Evolutionary conservation across 2,113 vertebrate genomes (phyloP), one percentile per base, ranked within the genome.

Genomic region (Setophaga kirtlandii): DNA sequence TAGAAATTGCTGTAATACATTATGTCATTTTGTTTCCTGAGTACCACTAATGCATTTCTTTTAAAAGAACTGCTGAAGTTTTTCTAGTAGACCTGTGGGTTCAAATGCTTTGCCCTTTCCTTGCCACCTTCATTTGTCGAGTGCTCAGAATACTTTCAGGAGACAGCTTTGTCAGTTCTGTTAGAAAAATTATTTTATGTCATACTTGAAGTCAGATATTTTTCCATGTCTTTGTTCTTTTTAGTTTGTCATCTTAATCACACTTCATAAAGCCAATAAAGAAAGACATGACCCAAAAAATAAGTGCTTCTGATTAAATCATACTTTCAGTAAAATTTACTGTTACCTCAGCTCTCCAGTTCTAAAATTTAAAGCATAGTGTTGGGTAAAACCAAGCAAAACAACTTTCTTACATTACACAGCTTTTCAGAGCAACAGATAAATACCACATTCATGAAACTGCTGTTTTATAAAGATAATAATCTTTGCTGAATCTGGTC

Each of bases 161-260:
- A 88, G 85, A 88, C 64, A 78, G 44, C n/a, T 90, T 89, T 93
- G 85, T 88, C 92, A 83, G 74, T 89, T 88, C 60, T 92, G 60
- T 78, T 93, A 80, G 42, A 56, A 93, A 94, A 93, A 90, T 81
- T 75, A 88, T 78, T 94, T 92, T 88, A 75, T 81, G 55, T 44
- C 58, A 41, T 9, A 19, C 23, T 79, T 82, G 77, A 94, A 90
- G 49, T 81, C 42, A 71, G 58, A 52, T 85, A 62, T 88, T 93
- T 91, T 74, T 60, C 53, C 80, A 70, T 79, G 63, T 79, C 41
- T 86, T 42, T 90, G 55, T 83, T 80, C 59, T 68, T 37, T 88
- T 90, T 56, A 28, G 11, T 88, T 89, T 85, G 27, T 83, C 56
- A 28, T 67, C 47, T 85, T 83, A 91, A 87, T 94, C 71, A 67